phyloP scores from a whole-genome alignment of 92 coral and sea anemone species.

The Epizoanthus stellaris region DNA sequence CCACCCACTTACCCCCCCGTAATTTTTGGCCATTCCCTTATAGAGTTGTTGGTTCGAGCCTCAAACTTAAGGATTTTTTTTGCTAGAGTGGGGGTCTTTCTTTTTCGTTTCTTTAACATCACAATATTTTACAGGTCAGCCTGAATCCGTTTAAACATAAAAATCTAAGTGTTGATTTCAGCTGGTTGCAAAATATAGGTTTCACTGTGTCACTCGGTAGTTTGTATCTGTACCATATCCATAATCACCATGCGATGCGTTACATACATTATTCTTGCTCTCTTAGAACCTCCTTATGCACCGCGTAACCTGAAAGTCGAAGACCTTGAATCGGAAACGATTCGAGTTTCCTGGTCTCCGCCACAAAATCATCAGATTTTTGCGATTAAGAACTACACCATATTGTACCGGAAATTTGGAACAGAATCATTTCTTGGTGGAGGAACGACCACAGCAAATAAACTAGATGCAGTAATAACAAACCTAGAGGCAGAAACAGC shows the following conservation, averaged over 20 bases:
- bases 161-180: too few relatives aligned
- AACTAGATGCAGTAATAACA: not conserved
- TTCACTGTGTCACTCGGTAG: too few relatives aligned
- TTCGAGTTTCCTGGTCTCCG: constrained; percentile 25
- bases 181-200: too few relatives aligned
- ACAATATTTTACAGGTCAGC: too few relatives aligned
- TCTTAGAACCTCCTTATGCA: constrained; percentile 1
- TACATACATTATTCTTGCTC: not conserved
- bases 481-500: constrained; percentile 7
- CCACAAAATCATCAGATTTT: constrained; percentile 12
- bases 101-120: too few relatives aligned
- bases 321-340: not conserved
- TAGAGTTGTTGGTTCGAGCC: too few relatives aligned
- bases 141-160: too few relatives aligned
- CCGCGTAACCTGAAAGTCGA: constrained; percentile 17
- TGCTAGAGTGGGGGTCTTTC: too few relatives aligned
- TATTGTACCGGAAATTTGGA: constrained; percentile 7
- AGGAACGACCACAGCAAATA: not conserved
- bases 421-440: not conserved
- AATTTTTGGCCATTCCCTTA: too few relatives aligned
- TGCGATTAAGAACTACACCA: constrained; percentile 8
- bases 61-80: too few relatives aligned
- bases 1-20: too few relatives aligned
- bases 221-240: not conserved
- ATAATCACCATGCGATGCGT: not conserved